Conservation (phyloP, 2,797 vertebrate species). For the Galaxias olidus region DNA sequence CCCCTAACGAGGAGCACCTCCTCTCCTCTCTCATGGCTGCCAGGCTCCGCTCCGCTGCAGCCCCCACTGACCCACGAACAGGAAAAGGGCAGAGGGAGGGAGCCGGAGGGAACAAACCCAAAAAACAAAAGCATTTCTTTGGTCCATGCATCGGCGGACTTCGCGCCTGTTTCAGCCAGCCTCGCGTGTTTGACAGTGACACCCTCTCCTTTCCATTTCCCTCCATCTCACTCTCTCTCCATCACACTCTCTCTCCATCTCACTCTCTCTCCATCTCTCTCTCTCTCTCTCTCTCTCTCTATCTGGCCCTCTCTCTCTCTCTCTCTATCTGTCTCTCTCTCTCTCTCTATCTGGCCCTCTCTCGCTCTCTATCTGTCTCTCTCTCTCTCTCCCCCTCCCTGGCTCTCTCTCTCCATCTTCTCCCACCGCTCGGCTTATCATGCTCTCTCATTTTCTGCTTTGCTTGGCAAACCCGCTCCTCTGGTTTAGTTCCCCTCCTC, state of each 20-base stretch:
- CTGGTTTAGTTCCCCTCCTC: constrained; percentile 19
- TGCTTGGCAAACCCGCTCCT: background rate
- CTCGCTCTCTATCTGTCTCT: constrained; percentile 1
- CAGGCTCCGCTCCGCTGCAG: too few relatives aligned
- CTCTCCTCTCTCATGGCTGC: constrained; percentile 4
- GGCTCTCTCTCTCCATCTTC: constrained; percentile 24
- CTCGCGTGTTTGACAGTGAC: too few relatives aligned
- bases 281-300: background rate
- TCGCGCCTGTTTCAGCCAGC: too few relatives aligned
- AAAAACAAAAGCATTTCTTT: constrained; percentile 10
- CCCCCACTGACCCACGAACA: background rate
- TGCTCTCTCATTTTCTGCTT: background rate
- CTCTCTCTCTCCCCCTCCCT: constrained; percentile 19
- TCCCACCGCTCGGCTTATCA: constrained; percentile 23
- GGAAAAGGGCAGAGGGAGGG: background rate
- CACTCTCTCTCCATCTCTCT: background rate
- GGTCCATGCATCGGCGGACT: constrained; percentile 5
- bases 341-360: too few relatives aligned
- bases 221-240: constrained; percentile 9
- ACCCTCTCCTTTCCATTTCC: constrained; percentile 7
- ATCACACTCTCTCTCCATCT: background rate
- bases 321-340: constrained; percentile 4
- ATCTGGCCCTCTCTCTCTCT: background rate
- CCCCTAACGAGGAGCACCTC: constrained; percentile 64
- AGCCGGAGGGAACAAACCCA: background rate